Evolutionary conservation across 2,797 vertebrate species (phyloP).

Genomic region (Champsocephalus gunnari): DNA sequence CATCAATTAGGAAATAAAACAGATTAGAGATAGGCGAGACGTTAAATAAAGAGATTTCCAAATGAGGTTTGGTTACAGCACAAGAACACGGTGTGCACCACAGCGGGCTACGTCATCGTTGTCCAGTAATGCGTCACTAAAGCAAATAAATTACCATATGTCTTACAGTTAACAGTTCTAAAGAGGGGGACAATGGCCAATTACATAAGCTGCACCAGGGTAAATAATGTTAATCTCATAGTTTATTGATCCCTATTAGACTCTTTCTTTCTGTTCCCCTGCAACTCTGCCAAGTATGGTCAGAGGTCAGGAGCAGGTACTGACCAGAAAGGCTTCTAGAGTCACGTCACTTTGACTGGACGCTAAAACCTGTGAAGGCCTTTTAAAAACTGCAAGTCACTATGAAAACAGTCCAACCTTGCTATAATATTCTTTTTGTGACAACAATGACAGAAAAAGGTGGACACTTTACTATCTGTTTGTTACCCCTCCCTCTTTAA

Average conservation of each 20-base stretch:
- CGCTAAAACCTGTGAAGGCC: neutral
- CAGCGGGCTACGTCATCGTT: constrained; percentile 1
- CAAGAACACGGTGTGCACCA: neutral
- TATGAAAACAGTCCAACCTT: neutral
- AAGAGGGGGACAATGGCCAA: neutral
- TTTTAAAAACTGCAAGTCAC: neutral
- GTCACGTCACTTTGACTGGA: neutral
- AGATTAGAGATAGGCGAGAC: neutral
- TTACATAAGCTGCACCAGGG: constrained; percentile 7
- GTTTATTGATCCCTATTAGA: constrained; percentile 27
- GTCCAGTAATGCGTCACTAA: constrained; percentile 21
- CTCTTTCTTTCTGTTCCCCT: constrained; percentile 13
- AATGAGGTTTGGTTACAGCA: constrained; percentile 10
- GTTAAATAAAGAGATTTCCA: neutral
- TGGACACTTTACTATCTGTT: neutral
- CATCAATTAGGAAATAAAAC: neutral
- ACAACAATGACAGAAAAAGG: constrained; percentile 5
- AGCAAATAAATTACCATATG: constrained; percentile 37
- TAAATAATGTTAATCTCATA: constrained; percentile 24
- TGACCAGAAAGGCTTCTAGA: neutral
- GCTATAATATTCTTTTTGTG: neutral
- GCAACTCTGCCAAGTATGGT: constrained; percentile 6
- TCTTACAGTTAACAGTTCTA: constrained; percentile 23
- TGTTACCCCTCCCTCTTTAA: neutral
- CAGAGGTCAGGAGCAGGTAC: constrained; percentile 25